Base-by-base conservation (phyloP, 2,888 invertebrate genomes). In the Drosophila antonietae region DNA sequence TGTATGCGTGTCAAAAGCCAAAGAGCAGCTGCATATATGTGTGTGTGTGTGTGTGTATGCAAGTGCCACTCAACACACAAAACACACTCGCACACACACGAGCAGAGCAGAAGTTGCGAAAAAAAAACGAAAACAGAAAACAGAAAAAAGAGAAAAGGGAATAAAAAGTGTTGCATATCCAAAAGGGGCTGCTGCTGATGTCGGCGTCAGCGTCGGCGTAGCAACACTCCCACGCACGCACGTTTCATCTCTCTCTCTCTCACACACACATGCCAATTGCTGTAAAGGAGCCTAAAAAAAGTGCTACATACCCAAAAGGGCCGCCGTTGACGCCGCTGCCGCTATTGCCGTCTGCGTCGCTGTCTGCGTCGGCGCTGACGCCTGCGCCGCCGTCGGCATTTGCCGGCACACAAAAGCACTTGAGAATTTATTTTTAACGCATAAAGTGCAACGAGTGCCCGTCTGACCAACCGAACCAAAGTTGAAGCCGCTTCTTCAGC, bases 51-150 rank as follows among this genome's bases (percentile, higher is more conserved):
- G 76, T 68, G 78, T 63, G 49, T 31, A 15, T 46, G 69, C 75
- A 80, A 81, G 80, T 83, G 80, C 62, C 80, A 83, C 80, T 83
- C 76, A 82, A 71, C 80, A 81, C 52, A 80, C 67, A 80, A 78
- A 76, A 59, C 80, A 64, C 60, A 75, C 68, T 46, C 46, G 46
- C 68, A 41, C 44, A 53, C 37, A 56, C 39, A 10, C 41, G n/a
- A 18, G 31, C 31, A 39, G 52, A 28, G 28, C 55, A 52, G 35
- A 59, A 53, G 53, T 46, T 68, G 55, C 37, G 15, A 18, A 28
- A 53, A 28, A 20, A 37, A 18, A 12, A 1, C 6, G n/a, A 33
- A 33, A 28, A 9, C 33, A 33, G 33, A 33, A 33, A 33, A 1
- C 31, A 1, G 31, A 37, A 9, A 15, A 15, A 35, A 35, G 14